phyloP scores from a whole-genome alignment of 2,888 invertebrate species.

The Patella ulyssiponensis region DNA sequence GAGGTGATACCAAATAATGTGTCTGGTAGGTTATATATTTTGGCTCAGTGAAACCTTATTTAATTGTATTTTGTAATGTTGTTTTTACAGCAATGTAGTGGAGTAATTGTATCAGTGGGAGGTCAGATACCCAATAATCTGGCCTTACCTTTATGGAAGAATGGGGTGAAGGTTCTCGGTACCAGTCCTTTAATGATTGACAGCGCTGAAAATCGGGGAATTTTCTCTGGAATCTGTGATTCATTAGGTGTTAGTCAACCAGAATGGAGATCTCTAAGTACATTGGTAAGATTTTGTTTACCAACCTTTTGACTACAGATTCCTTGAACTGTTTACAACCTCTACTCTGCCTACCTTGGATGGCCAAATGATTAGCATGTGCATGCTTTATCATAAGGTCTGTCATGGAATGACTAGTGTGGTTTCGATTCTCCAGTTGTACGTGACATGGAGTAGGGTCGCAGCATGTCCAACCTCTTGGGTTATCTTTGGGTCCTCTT shows the following conservation, averaged over 20 bases:
- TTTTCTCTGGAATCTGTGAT: slow-evolving; percentile 63
- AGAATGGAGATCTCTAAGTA: slow-evolving; percentile 57
- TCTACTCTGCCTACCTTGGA: no score
- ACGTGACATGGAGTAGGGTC: no score
- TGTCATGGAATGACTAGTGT: background rate
- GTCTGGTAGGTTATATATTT: no score
- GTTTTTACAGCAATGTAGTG: slow-evolving; percentile 45
- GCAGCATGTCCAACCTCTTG: no score
- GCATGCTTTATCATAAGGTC: no score
- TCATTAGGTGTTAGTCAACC: slow-evolving; percentile 59
- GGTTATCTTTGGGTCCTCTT: no score
- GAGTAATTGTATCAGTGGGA: slow-evolving; percentile 63
- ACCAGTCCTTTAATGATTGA: slow-evolving; percentile 61
- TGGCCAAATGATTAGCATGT: no score
- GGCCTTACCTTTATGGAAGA: slow-evolving; percentile 60
- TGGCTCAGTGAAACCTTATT: no score
- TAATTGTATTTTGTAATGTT: background rate
- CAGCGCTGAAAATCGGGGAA: slow-evolving; percentile 61
- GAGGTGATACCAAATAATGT: no score
- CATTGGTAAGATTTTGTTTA: slow-evolving; percentile 48
- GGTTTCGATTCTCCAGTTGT: background rate
- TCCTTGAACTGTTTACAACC: no score
- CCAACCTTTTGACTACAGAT: no score
- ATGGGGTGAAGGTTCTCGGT: slow-evolving; percentile 57
- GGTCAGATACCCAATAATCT: slow-evolving; percentile 69